A percentile compares a stretch with the other conserved stretches of the same genome.
These are phyloP conservation scores for Sphinx pinastri DNA, from an alignment of 2,888 invertebrate genomes.

Conservation along the genomic window DNA sequence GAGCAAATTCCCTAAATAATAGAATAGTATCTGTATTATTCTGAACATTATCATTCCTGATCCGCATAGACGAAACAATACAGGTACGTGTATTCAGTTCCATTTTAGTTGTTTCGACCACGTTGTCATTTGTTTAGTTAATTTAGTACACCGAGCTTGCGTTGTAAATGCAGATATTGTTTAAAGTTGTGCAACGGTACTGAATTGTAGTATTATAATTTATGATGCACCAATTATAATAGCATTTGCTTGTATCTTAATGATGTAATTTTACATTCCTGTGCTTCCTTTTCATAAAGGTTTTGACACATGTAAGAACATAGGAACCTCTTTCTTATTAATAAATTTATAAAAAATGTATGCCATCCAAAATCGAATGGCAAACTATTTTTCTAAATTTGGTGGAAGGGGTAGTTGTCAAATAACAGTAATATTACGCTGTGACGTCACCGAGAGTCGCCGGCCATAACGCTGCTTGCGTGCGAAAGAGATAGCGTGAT, in stretches of 20 bases:
- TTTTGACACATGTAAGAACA: too few species aligned
- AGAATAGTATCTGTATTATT: not conserved
- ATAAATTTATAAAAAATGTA: too few species aligned
- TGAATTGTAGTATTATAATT: not conserved
- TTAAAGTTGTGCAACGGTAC: not conserved
- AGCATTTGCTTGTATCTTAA: not conserved
- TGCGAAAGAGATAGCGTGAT: too few species aligned
- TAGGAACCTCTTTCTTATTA: too few species aligned
- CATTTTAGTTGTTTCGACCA: slow-evolving; percentile 6
- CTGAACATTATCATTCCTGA: not conserved
- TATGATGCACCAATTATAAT: not conserved
- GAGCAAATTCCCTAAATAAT: not conserved
- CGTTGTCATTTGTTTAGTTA: slow-evolving; percentile 8
- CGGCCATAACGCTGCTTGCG: too few species aligned
- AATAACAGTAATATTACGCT: too few species aligned
- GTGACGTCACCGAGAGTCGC: too few species aligned
- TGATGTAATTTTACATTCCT: not conserved
- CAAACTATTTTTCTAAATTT: too few species aligned
- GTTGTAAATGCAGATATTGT: not conserved
- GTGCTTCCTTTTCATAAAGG: too few species aligned
- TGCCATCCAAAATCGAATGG: too few species aligned
- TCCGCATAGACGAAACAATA: not conserved
- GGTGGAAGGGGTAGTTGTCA: too few species aligned
- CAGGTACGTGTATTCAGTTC: not conserved
- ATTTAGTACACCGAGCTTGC: not conserved